phyloP scores from a whole-genome alignment of 2,113 vertebrate species.

The Lampris megalopsis region DNA sequence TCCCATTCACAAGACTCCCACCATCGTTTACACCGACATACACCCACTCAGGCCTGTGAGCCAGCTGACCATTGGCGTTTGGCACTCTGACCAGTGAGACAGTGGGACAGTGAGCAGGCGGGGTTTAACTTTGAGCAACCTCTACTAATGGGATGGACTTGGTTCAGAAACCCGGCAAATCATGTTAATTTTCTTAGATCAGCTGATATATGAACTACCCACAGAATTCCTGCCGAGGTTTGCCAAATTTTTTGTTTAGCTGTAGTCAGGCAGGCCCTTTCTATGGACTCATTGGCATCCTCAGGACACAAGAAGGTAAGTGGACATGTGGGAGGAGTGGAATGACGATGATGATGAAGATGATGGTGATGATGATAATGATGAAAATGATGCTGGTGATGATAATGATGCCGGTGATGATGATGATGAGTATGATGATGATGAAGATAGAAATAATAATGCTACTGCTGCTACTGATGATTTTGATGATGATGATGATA shows the following conservation, averaged over 20 bases:
- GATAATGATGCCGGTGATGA: conserved; percentile 8
- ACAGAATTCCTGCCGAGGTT: not conserved
- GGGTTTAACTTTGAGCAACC: conserved; percentile 84
- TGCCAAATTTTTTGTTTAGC: not conserved
- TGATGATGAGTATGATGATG: conserved; percentile 8
- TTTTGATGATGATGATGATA: not conserved
- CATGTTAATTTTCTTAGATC: not conserved
- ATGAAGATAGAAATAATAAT: not conserved
- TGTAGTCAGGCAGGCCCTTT: not conserved
- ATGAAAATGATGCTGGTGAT: not conserved
- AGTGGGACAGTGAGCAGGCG: conserved; percentile 85
- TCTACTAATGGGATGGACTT: conserved; percentile 93
- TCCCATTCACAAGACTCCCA: too few species aligned
- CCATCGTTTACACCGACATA: not conserved
- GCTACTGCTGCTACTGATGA: not conserved
- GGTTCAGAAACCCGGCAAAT: conserved; percentile 84
- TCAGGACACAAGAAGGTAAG: conserved; percentile 69
- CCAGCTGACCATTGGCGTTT: conserved; percentile 59
- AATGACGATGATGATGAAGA: conserved; percentile 9
- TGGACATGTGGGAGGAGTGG: conserved; percentile 21
- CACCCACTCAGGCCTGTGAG: conserved; percentile 17
- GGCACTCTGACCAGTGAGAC: conserved; percentile 88
- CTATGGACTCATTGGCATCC: conserved; percentile 15
- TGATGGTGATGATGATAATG: not conserved
- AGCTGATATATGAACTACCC: not conserved